Conservation (phyloP, 2,888 invertebrate genomes). For the Chalcis sispes region DNA sequence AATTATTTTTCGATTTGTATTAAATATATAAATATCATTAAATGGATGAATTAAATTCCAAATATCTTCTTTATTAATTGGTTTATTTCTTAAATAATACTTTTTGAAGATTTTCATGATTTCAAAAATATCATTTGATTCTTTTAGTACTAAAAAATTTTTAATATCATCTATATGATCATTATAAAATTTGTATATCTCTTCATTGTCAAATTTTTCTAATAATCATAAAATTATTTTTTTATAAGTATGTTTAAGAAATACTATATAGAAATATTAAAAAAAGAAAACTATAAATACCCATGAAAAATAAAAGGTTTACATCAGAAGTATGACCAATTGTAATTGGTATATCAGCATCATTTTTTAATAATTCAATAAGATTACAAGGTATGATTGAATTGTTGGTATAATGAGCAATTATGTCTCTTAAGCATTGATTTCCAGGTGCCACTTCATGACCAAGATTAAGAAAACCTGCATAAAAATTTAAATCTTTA, state of each 20-base stretch:
- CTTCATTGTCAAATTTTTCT: constrained; percentile 26
- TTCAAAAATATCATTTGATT: constrained; percentile 64
- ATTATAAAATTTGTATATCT: constrained; percentile 17
- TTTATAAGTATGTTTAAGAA: too few relatives aligned
- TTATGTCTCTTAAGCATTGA: constrained; percentile 66
- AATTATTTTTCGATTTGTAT: constrained; percentile 73
- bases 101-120: constrained; percentile 73
- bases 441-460: constrained; percentile 65
- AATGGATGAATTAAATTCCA: constrained; percentile 37
- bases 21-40: constrained; percentile 76
- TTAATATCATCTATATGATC: constrained; percentile 74
- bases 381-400: constrained; percentile 12
- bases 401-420: constrained; percentile 38
- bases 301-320: background rate
- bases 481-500: too few relatives aligned
- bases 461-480: constrained; percentile 67
- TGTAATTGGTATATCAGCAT: constrained; percentile 33
- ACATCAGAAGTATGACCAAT: constrained; percentile 30
- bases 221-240: background rate
- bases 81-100: constrained; percentile 77
- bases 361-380: constrained; percentile 10
- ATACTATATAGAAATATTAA: background rate
- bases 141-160: constrained; percentile 69
- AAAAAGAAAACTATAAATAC: constrained; percentile 11
- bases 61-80: constrained; percentile 61